Conservation (phyloP, 2,797 vertebrate genomes). For the Avahi laniger region DNA sequence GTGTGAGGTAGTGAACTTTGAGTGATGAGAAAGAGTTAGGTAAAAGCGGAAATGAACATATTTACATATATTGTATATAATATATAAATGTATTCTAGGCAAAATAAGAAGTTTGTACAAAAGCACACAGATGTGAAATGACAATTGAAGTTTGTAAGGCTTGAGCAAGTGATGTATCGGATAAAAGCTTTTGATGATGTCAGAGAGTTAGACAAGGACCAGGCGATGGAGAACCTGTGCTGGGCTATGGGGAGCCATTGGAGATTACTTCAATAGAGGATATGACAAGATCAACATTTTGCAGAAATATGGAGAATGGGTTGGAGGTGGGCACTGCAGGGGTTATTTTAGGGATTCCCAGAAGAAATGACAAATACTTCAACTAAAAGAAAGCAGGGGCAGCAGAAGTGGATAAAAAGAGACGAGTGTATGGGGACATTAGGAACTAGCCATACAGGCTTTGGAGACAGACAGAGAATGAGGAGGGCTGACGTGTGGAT, state of each 20-base stretch:
- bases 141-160: background rate
- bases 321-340: background rate
- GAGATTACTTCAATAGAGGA: background rate
- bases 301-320: background rate
- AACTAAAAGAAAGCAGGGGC: background rate
- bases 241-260: background rate
- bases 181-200: background rate
- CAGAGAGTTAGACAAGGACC: background rate
- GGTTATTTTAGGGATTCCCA: background rate
- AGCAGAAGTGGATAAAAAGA: background rate
- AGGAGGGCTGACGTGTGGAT: background rate
- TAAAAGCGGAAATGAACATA: background rate
- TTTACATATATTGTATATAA: background rate
- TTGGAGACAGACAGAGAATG: background rate
- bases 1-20: background rate
- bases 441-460: background rate
- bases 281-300: background rate
- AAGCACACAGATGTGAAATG: background rate
- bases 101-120: background rate
- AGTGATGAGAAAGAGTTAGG: background rate
- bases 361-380: background rate
- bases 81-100: background rate
- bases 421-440: background rate
- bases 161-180: background rate
- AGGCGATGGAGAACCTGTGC: background rate